Conservation (phyloP, 2,888 invertebrate species). For the Portevinia maculata region DNA sequence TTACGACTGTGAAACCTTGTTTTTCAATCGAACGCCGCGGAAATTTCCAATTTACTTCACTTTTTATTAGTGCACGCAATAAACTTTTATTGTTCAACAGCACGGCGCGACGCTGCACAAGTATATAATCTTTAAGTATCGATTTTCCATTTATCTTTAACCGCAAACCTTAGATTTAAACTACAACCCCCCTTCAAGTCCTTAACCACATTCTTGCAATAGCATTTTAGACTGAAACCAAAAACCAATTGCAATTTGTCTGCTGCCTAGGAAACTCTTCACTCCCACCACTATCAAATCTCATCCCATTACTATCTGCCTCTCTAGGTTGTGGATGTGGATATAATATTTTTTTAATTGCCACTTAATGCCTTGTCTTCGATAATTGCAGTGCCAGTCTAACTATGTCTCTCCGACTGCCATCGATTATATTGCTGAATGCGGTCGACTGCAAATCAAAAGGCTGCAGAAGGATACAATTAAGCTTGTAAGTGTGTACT, state of each 20-base stretch:
- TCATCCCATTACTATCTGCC: constrained; percentile 6
- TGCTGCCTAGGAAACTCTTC: constrained; percentile 13
- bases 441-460: constrained; percentile 46
- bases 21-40: constrained; percentile 67
- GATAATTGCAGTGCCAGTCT: constrained; percentile 64
- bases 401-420: constrained; percentile 34
- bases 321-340: not conserved
- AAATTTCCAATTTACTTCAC: constrained; percentile 71
- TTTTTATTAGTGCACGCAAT: constrained; percentile 68
- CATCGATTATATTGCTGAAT: constrained; percentile 60
- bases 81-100: constrained; percentile 60
- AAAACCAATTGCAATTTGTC: constrained; percentile 63
- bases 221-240: constrained; percentile 40
- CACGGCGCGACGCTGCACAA: not conserved
- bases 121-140: constrained; percentile 8
- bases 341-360: constrained; percentile 42
- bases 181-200: not conserved
- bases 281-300: not conserved
- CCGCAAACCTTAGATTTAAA: constrained; percentile 37
- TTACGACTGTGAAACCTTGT: constrained; percentile 60
- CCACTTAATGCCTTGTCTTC: constrained; percentile 67
- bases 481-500: constrained; percentile 18
- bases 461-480: constrained; percentile 26
- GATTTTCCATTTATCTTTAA: constrained; percentile 52
- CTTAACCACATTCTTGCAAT: not conserved